phyloP scores from a whole-genome alignment of 30 jellyfish, hydroid and myxozoan species.

The Cassiopea xamachana region DNA sequence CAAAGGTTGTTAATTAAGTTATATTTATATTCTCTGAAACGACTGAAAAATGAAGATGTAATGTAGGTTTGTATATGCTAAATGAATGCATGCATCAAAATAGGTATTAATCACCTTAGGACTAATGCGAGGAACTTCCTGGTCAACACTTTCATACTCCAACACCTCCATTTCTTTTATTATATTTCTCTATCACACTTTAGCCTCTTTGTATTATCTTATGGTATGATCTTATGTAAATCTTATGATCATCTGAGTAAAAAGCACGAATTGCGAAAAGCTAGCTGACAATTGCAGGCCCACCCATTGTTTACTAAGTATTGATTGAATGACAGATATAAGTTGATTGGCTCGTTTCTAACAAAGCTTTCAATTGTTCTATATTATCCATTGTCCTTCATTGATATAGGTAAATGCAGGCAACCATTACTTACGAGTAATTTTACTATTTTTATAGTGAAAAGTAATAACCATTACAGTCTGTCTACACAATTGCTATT shows the following conservation, averaged over 20 bases:
- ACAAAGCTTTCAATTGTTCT: not conserved
- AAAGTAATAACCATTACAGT: no score
- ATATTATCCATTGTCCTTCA: not conserved
- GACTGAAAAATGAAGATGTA: no score
- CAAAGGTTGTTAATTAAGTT: no score
- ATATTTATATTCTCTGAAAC: no score
- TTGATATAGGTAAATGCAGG: not conserved
- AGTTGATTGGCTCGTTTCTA: not conserved
- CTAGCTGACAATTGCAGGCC: not conserved
- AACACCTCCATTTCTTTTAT: not conserved
- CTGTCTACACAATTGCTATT: no score
- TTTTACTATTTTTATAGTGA: no score
- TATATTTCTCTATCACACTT: not conserved
- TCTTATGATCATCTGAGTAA: not conserved
- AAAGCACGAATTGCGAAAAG: not conserved
- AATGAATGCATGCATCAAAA: not conserved
- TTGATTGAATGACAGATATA: not conserved
- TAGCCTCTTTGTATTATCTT: not conserved
- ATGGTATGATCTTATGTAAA: not conserved
- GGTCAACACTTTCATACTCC: not conserved
- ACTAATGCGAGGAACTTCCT: slow-evolving; percentile 8
- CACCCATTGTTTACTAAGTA: not conserved
- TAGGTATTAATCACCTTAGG: not conserved
- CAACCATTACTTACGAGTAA: no score
- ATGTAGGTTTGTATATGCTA: no score